Evolutionary conservation across 1,140 invertebrate genomes (phyloP).

Genomic region (Polypedilum pembai): DNA sequence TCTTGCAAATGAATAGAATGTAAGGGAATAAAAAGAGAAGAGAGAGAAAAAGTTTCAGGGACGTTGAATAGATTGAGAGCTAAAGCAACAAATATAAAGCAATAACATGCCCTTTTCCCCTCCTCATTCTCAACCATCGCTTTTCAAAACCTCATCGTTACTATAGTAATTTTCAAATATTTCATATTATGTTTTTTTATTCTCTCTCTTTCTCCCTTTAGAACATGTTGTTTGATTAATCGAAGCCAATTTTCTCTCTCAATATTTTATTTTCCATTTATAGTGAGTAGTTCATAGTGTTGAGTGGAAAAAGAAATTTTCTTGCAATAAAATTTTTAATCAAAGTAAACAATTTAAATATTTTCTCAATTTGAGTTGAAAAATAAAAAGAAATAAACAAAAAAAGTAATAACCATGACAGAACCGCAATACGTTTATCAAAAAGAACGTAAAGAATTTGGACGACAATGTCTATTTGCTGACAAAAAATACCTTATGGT

Average conservation of each 20-base stretch:
- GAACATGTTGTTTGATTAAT: conserved; percentile 10
- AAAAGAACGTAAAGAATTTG: conserved; percentile 61
- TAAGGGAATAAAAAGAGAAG: too few relatives aligned
- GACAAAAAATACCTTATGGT: conserved; percentile 65
- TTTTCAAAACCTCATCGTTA: conserved; percentile 23
- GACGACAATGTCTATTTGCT: conserved; percentile 60
- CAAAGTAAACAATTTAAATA: not conserved
- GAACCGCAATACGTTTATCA: conserved; percentile 50
- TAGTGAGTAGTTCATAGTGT: not conserved
- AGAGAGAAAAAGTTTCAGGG: too few relatives aligned
- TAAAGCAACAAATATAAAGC: too few relatives aligned
- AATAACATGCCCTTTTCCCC: not conserved
- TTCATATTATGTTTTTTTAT: conserved; percentile 15
- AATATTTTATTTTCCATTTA: not conserved
- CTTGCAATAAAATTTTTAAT: not conserved
- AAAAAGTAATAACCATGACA: not conserved
- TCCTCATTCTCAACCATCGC: not conserved
- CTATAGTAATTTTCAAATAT: conserved; percentile 24
- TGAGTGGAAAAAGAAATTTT: not conserved
- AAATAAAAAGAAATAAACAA: not conserved
- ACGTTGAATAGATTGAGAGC: too few relatives aligned
- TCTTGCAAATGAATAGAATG: too few relatives aligned
- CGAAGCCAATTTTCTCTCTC: not conserved
- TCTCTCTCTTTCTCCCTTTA: too few relatives aligned
- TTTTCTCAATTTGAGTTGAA: not conserved